Conservation (phyloP, 2,797 vertebrate species). For the Eremophila alpestris region DNA sequence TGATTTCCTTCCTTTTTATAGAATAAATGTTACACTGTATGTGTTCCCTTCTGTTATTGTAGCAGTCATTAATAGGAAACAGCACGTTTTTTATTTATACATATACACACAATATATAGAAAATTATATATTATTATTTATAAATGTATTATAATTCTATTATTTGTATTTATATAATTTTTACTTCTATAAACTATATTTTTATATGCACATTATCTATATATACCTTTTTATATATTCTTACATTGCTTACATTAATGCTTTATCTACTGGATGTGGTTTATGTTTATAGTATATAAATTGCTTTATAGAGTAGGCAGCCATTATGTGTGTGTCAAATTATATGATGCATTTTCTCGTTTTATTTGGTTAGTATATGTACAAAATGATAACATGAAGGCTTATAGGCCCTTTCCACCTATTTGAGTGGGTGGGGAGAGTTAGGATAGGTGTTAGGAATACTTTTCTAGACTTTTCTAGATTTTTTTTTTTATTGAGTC, state of each 20-base stretch:
- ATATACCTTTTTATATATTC: neutral
- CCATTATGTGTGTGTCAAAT: neutral
- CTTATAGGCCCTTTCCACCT: neutral
- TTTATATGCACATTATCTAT: neutral
- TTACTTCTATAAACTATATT: neutral
- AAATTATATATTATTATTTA: neutral
- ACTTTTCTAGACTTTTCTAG: neutral
- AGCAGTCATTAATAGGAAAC: neutral
- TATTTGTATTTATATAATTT: neutral
- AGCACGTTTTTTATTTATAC: neutral
- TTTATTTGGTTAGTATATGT: neutral
- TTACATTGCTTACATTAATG: neutral
- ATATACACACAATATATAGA: fast-evolving
- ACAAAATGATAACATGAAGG: neutral
- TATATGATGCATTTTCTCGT: neutral
- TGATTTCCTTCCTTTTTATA: neutral
- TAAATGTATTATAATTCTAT: neutral
- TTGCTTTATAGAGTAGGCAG: neutral
- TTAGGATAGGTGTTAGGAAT: neutral
- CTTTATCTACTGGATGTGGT: neutral
- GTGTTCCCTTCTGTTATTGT: neutral
- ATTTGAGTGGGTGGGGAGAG: neutral
- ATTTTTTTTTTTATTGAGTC: neutral
- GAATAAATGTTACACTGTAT: neutral
- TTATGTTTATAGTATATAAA: neutral